phyloP scores from a whole-genome alignment of 2,797 vertebrate species.

The Sebastes aleutianus region DNA sequence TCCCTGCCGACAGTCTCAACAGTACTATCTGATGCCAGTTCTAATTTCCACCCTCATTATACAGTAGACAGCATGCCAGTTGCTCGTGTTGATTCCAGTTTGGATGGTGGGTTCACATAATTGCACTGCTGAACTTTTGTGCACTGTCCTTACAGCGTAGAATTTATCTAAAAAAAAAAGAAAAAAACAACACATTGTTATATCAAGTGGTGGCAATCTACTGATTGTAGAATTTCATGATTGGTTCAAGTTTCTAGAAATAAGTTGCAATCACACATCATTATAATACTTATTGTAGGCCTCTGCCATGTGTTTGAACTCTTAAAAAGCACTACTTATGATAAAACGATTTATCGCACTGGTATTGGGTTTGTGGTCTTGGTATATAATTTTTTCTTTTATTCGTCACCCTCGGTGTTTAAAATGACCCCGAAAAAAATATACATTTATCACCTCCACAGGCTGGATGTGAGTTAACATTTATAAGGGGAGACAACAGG shows the following conservation, averaged over 20 bases:
- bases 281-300: not conserved
- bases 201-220: not conserved
- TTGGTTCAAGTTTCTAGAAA: not conserved
- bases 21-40: not conserved
- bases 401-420: not conserved
- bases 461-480: not conserved
- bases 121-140: not conserved
- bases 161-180: not conserved
- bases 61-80: not conserved
- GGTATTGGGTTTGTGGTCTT: not conserved
- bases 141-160: not conserved
- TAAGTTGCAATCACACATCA: not conserved
- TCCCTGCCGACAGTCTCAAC: not conserved
- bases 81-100: not conserved
- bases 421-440: not conserved
- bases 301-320: not conserved
- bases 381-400: not conserved
- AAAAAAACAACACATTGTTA: not conserved
- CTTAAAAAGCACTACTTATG: not conserved
- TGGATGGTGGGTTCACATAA: not conserved
- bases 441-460: not conserved
- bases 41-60: not conserved
- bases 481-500: not conserved
- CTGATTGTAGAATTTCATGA: not conserved
- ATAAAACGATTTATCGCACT: not conserved